These are phyloP conservation scores for Carcina quercana DNA, from an alignment of 2,888 invertebrate species.

Conservation along the genomic window DNA sequence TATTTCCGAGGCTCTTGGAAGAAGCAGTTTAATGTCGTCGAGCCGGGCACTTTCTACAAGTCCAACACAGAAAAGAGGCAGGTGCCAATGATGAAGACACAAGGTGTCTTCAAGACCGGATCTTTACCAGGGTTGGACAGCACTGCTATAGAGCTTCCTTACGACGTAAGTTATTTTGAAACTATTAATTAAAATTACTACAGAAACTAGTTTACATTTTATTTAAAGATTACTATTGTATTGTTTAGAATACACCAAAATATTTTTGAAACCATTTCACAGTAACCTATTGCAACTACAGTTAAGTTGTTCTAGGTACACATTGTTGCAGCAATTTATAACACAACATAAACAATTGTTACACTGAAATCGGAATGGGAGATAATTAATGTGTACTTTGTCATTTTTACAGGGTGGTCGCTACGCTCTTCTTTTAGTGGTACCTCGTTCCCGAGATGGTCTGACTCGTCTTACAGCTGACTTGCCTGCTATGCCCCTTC, in stretches of 20 bases:
- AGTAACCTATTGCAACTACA: too few relatives aligned
- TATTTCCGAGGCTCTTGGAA: conserved; percentile 88
- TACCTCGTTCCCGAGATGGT: conserved; percentile 75
- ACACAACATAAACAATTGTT: too few relatives aligned
- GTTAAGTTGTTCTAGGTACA: too few relatives aligned
- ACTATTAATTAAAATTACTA: too few relatives aligned
- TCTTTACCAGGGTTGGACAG: conserved; percentile 77
- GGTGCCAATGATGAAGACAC: conserved; percentile 80
- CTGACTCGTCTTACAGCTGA: conserved; percentile 70
- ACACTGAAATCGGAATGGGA: too few relatives aligned
- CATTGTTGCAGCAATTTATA: too few relatives aligned
- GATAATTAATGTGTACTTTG: not conserved
- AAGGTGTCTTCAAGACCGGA: conserved; percentile 76
- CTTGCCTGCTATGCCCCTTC: conserved; percentile 59
- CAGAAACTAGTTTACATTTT: too few relatives aligned
- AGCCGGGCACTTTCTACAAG: conserved; percentile 76
- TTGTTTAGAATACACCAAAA: too few relatives aligned
- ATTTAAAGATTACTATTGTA: too few relatives aligned
- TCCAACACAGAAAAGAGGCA: conserved; percentile 75
- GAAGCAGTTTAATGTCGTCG: conserved; percentile 74
- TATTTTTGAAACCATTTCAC: too few relatives aligned
- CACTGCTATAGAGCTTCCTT: conserved; percentile 82
- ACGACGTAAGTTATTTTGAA: conserved; percentile 72
- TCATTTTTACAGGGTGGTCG: conserved; percentile 72
- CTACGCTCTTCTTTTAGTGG: conserved; percentile 72